Base-by-base conservation (phyloP, 2,888 invertebrate species). In the Lamellibrachia columna region DNA sequence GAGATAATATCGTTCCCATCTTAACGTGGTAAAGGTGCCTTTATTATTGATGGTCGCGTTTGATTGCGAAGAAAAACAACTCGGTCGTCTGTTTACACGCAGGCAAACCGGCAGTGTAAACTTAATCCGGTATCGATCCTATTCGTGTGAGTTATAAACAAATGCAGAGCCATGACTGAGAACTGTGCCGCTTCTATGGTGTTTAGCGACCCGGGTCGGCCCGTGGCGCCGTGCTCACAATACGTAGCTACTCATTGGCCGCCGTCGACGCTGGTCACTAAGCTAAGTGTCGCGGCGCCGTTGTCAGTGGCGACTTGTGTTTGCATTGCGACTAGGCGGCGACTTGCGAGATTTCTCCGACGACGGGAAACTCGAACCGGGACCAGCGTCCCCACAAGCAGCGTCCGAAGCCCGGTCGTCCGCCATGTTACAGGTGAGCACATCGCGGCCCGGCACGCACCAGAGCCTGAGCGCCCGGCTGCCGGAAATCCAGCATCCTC, bases 401-500 rank as follows among this genome's bases (percentile, higher is more conserved):
- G 75, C 75, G 75, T 75, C 75, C 75, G 75, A 15, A 15, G 75
- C 75, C 75, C 75, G 75, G 75, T n/a, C 75, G 75, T 75, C 60
- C 92, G 90, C 53, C 60, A 93, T 93, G 93, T 93, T 92, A 9
- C 93, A 93, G 90, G 92, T 93, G 11, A 91, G 92, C 22, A 55
- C 92, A 6, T 93, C 93, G 11, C 93, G 93, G 40, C 94, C 94
- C n/a, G 91, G 58, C 55, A 93, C 93, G 2, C 93, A 93, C 1
- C 92, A 92, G 92, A 92, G 58, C 52, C 22, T 93, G 60, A 52
- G 60, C 15, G 93, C 58, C 52, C 92, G 93, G 7, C 93, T 94
- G 22, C 94, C 94, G 6, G 93, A 93, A 90, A 96, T 96, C 90
- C 95, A 95, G 92, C 96, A 96, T 94, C 96, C 96, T 6, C 92